A percentile compares a stretch with the other conserved stretches of the same genome.
These are phyloP conservation scores for Mycteria americana DNA, from an alignment of 2,797 vertebrate species.

Conservation along the genomic window DNA sequence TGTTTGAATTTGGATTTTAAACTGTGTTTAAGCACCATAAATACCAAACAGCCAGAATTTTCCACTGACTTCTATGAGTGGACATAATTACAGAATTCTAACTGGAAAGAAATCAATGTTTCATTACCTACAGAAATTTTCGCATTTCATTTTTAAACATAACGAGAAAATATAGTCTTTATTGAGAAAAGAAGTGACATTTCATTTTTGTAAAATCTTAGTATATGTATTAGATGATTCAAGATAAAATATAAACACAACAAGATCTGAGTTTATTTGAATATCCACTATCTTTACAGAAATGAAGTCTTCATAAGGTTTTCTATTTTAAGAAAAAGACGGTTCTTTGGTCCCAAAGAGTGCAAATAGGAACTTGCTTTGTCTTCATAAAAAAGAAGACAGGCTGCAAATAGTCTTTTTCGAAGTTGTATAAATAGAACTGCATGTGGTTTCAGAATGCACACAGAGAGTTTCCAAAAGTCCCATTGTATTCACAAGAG, in stretches of 20 bases:
- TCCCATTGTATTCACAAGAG: slow-evolving; percentile 30
- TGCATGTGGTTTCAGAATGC: slow-evolving; percentile 48
- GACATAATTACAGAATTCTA: background rate
- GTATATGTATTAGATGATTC: background rate
- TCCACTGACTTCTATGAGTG: background rate
- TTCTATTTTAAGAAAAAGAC: background rate
- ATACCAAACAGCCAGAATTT: background rate
- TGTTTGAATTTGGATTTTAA: background rate
- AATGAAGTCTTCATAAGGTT: background rate
- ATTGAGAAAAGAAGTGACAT: background rate
- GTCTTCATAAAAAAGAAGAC: background rate
- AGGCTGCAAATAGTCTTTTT: slow-evolving; percentile 1
- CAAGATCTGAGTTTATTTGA: background rate
- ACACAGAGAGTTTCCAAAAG: slow-evolving; percentile 16
- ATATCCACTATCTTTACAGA: background rate
- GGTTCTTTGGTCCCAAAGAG: background rate
- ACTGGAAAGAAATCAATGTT: background rate
- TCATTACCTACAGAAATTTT: background rate
- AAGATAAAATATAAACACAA: background rate
- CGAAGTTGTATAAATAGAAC: slow-evolving; percentile 39
- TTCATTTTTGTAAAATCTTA: background rate
- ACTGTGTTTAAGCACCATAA: background rate
- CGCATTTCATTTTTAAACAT: background rate
- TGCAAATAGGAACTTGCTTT: slow-evolving; percentile 27
- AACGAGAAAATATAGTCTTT: background rate